Evolutionary conservation across 2,888 invertebrate genomes (phyloP).

Genomic region (Ditula angustiorana): DNA sequence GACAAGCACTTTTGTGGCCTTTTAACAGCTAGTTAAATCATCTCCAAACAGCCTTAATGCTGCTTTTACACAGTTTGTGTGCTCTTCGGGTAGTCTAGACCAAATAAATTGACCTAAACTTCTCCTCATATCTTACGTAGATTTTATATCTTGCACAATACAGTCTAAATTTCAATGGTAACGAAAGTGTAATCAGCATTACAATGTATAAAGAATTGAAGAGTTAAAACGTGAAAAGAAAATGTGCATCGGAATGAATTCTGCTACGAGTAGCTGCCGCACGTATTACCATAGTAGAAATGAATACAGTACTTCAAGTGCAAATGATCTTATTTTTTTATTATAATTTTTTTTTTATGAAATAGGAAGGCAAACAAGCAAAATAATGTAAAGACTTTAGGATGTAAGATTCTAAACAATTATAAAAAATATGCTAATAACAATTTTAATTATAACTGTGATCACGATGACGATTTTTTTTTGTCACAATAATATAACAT

Average conservation of each 20-base stretch:
- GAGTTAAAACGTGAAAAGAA: slow-evolving; percentile 44
- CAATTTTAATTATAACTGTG: too few species aligned
- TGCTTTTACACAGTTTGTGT: background rate
- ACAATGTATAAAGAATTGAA: slow-evolving; percentile 43
- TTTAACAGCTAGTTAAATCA: slow-evolving; percentile 1
- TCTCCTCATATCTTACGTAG: background rate
- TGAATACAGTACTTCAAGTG: background rate
- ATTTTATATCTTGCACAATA: slow-evolving; percentile 7
- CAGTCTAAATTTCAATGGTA: slow-evolving; percentile 24
- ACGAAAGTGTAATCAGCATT: slow-evolving; percentile 41
- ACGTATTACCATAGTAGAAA: slow-evolving; percentile 28
- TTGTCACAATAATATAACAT: too few species aligned
- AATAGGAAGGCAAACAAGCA: too few species aligned
- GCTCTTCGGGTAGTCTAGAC: background rate
- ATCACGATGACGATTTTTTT: too few species aligned
- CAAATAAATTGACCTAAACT: slow-evolving; percentile 18
- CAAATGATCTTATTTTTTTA: background rate
- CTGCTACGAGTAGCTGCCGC: slow-evolving; percentile 36
- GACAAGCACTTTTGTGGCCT: background rate
- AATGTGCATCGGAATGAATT: slow-evolving; percentile 46
- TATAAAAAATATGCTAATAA: too few species aligned
- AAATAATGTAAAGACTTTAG: too few species aligned
- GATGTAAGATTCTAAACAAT: too few species aligned
- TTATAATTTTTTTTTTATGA: too few species aligned
- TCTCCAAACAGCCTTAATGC: background rate